phyloP scores from a whole-genome alignment of 2,888 invertebrate genomes.

The Chouioia cunea region DNA sequence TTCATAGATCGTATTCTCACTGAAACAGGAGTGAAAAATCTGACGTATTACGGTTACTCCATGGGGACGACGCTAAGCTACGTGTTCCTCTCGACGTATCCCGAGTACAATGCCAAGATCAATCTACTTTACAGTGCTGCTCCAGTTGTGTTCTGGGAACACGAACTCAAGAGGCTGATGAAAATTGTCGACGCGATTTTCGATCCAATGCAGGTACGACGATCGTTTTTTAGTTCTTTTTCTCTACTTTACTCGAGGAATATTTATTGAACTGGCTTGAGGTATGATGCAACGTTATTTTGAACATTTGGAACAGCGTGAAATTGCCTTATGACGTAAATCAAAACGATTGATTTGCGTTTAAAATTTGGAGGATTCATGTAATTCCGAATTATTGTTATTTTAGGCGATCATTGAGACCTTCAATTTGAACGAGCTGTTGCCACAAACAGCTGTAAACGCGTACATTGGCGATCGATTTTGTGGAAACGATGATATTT shows the following conservation, averaged over 20 bases:
- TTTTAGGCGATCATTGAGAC: slow-evolving; percentile 17
- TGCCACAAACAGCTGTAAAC: slow-evolving; percentile 22
- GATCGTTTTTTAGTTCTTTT: too few species aligned
- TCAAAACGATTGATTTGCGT: too few species aligned
- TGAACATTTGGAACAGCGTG: too few species aligned
- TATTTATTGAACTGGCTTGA: too few species aligned
- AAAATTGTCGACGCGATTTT: slow-evolving; percentile 2
- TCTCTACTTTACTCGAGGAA: too few species aligned
- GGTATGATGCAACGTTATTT: too few species aligned
- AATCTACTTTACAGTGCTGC: slow-evolving; percentile 69
- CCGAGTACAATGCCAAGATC: slow-evolving; percentile 77
- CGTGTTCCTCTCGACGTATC: slow-evolving; percentile 76
- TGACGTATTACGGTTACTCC: slow-evolving; percentile 88
- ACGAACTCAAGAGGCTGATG: slow-evolving; percentile 5
- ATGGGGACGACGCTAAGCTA: slow-evolving; percentile 87
- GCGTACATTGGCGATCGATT: slow-evolving; percentile 27
- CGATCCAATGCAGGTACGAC: slow-evolving; percentile 14
- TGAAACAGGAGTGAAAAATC: slow-evolving; percentile 69
- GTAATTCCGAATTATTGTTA: not conserved
- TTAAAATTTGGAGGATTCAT: too few species aligned
- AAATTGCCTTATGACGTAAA: too few species aligned
- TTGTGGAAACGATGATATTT: slow-evolving; percentile 12
- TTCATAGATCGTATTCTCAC: slow-evolving; percentile 80
- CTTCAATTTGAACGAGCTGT: slow-evolving; percentile 13
- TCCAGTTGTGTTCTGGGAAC: slow-evolving; percentile 34